Conservation (phyloP, 2,888 invertebrate species). For the Aphelenchoides bicaudatus region DNA sequence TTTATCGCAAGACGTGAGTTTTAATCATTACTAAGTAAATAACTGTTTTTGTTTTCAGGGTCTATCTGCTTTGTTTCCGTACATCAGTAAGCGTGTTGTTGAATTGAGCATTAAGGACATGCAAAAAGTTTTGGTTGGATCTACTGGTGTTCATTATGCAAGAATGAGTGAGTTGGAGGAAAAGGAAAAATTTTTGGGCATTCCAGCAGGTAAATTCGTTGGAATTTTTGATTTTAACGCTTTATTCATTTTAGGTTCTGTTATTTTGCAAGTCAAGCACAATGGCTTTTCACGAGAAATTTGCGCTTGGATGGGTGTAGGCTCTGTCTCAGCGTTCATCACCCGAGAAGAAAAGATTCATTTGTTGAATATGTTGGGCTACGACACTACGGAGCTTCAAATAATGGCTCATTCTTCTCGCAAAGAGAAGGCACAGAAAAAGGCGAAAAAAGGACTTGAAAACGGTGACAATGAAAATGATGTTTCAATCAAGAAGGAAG, state of each 20-base stretch:
- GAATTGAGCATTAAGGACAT: conserved; percentile 26
- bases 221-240: conserved; percentile 9
- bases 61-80: conserved; percentile 30
- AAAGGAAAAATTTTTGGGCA: conserved; percentile 20
- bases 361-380: conserved; percentile 34
- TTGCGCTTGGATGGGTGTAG: conserved; percentile 45
- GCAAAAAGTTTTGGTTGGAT: conserved; percentile 27
- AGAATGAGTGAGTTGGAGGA: conserved; percentile 24
- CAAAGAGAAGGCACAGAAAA: conserved; percentile 23
- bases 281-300: conserved; percentile 22
- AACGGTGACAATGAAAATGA: neutral
- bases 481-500: neutral
- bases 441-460: too few relatives aligned
- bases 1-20: conserved; percentile 37
- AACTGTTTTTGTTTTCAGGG: conserved; percentile 27
- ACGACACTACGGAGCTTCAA: conserved; percentile 29
- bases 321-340: conserved; percentile 34
- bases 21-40: neutral
- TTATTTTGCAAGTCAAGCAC: conserved; percentile 14
- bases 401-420: conserved; percentile 14
- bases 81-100: conserved; percentile 36
- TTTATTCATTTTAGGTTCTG: conserved; percentile 8
- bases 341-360: conserved; percentile 41
- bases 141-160: conserved; percentile 32
- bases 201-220: conserved; percentile 24